Evolutionary conservation across 2,113 vertebrate species (phyloP), one percentile per base, ranked within the genome.

Genomic region (Daboia siamensis): DNA sequence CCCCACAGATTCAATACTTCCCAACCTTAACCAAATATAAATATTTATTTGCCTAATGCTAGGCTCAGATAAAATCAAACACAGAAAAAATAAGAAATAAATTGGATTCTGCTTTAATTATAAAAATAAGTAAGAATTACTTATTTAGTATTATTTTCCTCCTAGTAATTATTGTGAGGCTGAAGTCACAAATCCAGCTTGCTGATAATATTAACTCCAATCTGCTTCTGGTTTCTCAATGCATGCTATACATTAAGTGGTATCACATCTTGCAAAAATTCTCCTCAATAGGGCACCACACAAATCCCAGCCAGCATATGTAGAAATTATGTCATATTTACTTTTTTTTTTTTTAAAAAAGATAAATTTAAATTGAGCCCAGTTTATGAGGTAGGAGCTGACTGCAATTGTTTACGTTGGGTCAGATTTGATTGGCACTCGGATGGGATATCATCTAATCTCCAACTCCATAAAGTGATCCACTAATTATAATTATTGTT

Each of bases 1-100:
- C 95, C 84, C 93, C 95, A 93, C 93, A 96, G 96, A 92, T 39
- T 5, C n/a, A 87, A 10, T 87, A 54, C 21, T 54, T 91, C n/a
- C 29, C 51, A 55, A 55, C 12, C 48, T 24, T 61, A 64, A 88
- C 29, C 48, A 48, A 51, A n/a, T 80, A 54, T 17, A n/a, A 10
- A 90, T 44, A 44, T 39, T 44, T 61, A 29, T 23, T 87, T 61
- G 39, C 5, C 44, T 51, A n/a, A 61, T 21, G 6, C 20, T 33
- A 24, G 8, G 57, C 33, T 57, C 26, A 57, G 11, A 46, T 56
- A 86, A 46, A 39, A 51, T 61, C 21, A 46, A 64, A 87, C 26
- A 21, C 17, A 46, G 24, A 26, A 85, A 17, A 55, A 39, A 39
- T 39, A 44, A 44, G 26, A 20, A 5, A 26, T 33, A 86, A 91